These are phyloP conservation scores for Ciona savignyi DNA, from an alignment of 23 tunicate genomes.

Conservation along the genomic window DNA sequence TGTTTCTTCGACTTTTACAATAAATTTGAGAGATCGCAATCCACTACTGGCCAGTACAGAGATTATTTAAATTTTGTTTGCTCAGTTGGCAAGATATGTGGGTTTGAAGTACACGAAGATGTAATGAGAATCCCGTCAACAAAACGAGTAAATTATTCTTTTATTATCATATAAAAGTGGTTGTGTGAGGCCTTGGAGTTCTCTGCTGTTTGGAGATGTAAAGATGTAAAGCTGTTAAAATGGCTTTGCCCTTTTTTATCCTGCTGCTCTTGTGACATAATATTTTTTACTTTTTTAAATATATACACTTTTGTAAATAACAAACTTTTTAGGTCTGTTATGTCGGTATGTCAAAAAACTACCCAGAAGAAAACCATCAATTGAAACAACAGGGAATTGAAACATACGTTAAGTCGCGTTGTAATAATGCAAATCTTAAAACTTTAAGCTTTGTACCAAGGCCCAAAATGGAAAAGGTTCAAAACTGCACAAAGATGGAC, in stretches of 20 bases:
- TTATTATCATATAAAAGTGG: background rate
- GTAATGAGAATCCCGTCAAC: conserved; percentile 99
- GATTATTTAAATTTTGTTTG: conserved; percentile 68
- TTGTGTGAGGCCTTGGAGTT: no score
- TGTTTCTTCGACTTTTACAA: conserved; percentile 81
- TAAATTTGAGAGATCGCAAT: conserved; percentile 65
- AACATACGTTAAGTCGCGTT: conserved; percentile 21
- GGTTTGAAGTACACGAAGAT: conserved; percentile 48
- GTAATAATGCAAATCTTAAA: background rate
- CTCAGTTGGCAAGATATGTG: conserved; percentile 47
- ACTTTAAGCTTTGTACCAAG: conserved; percentile 36
- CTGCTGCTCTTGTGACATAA: no score
- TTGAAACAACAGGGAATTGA: conserved; percentile 6
- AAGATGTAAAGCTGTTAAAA: no score
- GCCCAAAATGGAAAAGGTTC: conserved; percentile 40
- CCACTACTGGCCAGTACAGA: conserved; percentile 54
- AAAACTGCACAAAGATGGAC: conserved; percentile 82
- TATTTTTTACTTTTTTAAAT: no score
- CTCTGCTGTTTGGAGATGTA: no score
- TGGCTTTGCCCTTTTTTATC: no score
- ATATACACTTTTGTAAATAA: no score
- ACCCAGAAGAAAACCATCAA: conserved; percentile 16
- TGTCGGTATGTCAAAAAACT: conserved; percentile 47
- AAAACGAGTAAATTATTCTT: conserved; percentile 44
- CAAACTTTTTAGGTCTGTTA: conserved; percentile 42